These are phyloP conservation scores for Hydractinia echinata DNA, from an alignment of 30 jellyfish, hydroid and myxozoan species.

Conservation along the genomic window DNA sequence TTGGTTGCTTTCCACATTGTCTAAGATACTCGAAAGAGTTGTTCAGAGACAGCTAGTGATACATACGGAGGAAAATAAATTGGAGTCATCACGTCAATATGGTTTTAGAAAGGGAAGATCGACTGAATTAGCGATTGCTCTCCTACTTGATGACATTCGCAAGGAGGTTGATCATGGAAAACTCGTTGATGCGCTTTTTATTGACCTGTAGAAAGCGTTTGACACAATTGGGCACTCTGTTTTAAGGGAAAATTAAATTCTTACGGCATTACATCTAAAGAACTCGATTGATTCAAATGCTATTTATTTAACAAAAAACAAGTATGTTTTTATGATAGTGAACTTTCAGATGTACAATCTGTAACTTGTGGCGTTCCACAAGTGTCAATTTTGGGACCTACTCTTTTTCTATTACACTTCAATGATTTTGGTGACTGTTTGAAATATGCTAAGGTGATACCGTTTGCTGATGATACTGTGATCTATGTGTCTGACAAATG, in stretches of 20 bases:
- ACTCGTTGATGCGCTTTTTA: too few relatives aligned
- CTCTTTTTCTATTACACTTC: conserved; percentile 32
- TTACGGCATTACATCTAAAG: too few relatives aligned
- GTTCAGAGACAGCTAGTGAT: conserved; percentile 59
- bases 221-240: too few relatives aligned
- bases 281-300: conserved; percentile 55
- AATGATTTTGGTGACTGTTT: conserved; percentile 62
- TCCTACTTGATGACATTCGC: too few relatives aligned
- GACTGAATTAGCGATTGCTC: conserved; percentile 65
- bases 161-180: too few relatives aligned
- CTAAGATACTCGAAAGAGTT: conserved; percentile 37
- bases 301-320: conserved; percentile 50
- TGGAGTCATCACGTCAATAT: conserved; percentile 54
- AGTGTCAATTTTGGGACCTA: conserved; percentile 49
- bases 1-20: conserved; percentile 50
- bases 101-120: conserved; percentile 50
- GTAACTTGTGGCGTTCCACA: conserved; percentile 31
- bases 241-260: too few relatives aligned
- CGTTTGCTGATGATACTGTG: conserved; percentile 69
- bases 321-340: background rate
- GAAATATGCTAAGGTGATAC: conserved; percentile 43
- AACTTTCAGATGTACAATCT: background rate
- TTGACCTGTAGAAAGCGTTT: too few relatives aligned
- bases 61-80: conserved; percentile 47
- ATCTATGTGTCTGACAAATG: conserved; percentile 4